Evolutionary conservation across 2,113 vertebrate species (phyloP).

Genomic region (Gymnocephalus cernua): DNA sequence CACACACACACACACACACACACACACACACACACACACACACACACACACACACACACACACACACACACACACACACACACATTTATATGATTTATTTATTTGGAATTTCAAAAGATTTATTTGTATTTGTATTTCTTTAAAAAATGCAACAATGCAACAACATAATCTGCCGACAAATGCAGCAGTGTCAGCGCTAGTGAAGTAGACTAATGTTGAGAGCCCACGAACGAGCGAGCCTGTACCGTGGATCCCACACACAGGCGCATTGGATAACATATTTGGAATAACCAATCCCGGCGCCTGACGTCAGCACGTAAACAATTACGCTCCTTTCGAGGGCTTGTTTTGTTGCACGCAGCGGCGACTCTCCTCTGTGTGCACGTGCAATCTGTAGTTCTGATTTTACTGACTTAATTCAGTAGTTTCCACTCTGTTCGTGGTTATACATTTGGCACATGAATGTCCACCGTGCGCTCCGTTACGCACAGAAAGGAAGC

Average conservation of each 20-base stretch:
- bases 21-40: constrained; percentile 23
- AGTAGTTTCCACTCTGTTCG: background rate
- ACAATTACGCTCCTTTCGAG: constrained; percentile 65
- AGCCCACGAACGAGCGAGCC: constrained; percentile 1
- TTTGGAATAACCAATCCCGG: constrained; percentile 67
- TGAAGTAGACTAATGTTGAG: background rate
- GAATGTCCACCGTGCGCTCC: constrained; percentile 22
- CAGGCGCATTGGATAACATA: constrained; percentile 38
- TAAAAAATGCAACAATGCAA: background rate
- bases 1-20: too few species aligned
- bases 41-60: constrained; percentile 3
- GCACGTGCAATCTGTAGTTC: background rate
- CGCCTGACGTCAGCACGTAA: constrained; percentile 83
- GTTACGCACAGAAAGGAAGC: constrained; percentile 49
- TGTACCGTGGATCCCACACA: constrained; percentile 11
- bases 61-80: background rate
- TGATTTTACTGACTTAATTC: background rate
- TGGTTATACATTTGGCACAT: constrained; percentile 16
- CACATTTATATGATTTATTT: background rate
- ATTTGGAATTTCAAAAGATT: background rate
- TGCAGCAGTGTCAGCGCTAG: background rate
- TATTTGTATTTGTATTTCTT: background rate
- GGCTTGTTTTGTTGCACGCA: constrained; percentile 10
- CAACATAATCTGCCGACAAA: background rate
- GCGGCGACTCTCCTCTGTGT: constrained; percentile 5